phyloP scores from a whole-genome alignment of 2,797 vertebrate genomes.

The Sebastes nivosus region DNA sequence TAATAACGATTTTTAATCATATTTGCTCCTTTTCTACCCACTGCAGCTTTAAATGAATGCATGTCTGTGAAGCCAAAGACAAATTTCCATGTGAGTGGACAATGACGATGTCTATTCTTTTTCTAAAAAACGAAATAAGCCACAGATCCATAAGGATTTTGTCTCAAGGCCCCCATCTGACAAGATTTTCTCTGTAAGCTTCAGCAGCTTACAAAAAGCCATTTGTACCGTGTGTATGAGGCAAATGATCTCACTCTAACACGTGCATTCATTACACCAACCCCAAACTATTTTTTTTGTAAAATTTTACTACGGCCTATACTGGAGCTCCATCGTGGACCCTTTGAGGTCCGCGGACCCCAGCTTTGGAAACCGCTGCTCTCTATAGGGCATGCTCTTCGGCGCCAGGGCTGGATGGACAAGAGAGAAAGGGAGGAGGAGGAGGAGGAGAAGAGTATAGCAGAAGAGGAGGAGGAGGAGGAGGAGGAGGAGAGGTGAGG shows the following conservation, averaged over 20 bases:
- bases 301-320: neutral
- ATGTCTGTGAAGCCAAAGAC: too few species aligned
- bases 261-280: neutral
- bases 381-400: slow-evolving; percentile 53
- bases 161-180: neutral
- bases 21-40: too few species aligned
- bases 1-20: too few species aligned
- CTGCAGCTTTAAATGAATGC: too few species aligned
- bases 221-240: neutral
- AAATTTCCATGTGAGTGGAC: too few species aligned
- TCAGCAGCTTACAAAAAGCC: neutral
- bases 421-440: slow-evolving; percentile 8
- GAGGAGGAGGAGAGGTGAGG: slow-evolving; percentile 63
- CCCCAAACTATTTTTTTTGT: neutral
- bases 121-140: neutral
- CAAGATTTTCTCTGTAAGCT: neutral
- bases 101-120: too few species aligned
- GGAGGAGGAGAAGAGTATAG: neutral
- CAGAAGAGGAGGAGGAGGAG: slow-evolving; percentile 1
- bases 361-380: slow-evolving; percentile 47
- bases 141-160: neutral
- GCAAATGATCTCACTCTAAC: neutral
- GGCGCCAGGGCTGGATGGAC: slow-evolving; percentile 29
- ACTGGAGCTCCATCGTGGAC: slow-evolving; percentile 11
- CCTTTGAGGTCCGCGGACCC: slow-evolving; percentile 26